phyloP scores from a whole-genome alignment of 2,113 vertebrate genomes.

The Cryptotis parvus region DNA sequence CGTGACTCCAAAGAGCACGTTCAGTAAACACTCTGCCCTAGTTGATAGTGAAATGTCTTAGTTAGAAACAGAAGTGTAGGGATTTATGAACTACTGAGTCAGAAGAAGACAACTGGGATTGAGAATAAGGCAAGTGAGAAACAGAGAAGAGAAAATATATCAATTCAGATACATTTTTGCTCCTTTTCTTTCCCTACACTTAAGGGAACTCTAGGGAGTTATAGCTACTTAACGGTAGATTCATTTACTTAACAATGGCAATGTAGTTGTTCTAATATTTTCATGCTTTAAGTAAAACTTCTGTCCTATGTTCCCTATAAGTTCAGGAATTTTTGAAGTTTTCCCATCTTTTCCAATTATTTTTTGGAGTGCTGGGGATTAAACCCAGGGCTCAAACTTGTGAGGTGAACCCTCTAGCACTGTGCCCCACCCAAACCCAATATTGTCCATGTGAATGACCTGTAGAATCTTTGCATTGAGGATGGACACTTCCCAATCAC shows the following conservation, averaged over 20 bases:
- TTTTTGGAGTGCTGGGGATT: too few relatives aligned
- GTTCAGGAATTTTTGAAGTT: background rate
- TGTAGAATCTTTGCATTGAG: background rate
- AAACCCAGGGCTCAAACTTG: too few relatives aligned
- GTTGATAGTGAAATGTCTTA: background rate
- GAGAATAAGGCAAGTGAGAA: background rate
- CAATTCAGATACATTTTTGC: background rate
- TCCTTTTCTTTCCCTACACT: background rate
- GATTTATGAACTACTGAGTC: background rate
- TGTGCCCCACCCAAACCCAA: too few relatives aligned
- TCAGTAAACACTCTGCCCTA: background rate
- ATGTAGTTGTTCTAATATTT: background rate
- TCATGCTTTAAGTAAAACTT: background rate
- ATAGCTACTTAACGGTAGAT: background rate
- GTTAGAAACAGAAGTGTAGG: background rate
- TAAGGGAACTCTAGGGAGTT: background rate
- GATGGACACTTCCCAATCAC: background rate
- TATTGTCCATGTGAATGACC: constrained; percentile 19
- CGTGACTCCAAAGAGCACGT: background rate
- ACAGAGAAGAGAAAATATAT: background rate
- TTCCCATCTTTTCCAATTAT: background rate
- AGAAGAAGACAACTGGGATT: background rate
- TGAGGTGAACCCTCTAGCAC: too few relatives aligned
- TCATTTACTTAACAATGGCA: background rate
- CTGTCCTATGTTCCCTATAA: background rate